phyloP scores from a whole-genome alignment of 2,797 vertebrate genomes.

The Calcarius lapponicus region DNA sequence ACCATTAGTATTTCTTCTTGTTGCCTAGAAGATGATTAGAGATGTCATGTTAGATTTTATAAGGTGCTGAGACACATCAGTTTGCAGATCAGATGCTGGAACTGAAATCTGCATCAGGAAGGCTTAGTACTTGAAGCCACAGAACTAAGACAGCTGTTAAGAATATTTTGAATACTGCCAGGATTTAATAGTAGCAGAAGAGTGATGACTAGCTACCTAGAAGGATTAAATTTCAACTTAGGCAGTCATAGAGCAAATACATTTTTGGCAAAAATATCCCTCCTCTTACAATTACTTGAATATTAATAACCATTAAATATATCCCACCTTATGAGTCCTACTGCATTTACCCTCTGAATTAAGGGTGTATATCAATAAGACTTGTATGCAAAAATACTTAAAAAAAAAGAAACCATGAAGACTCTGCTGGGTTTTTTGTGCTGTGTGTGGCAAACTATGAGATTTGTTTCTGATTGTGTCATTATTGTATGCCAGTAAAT shows the following conservation, averaged over 20 bases:
- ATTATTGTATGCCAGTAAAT: background rate
- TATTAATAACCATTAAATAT: background rate
- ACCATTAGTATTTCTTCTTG: background rate
- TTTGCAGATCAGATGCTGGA: background rate
- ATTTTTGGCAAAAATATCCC: background rate
- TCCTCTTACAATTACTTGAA: background rate
- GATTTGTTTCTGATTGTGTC: background rate
- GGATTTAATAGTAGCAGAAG: background rate
- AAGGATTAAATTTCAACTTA: background rate
- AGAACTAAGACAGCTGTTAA: background rate
- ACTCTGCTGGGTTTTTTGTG: background rate
- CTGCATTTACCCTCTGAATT: background rate
- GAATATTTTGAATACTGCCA: background rate
- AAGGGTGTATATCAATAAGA: background rate
- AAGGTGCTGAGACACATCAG: background rate
- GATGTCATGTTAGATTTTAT: background rate
- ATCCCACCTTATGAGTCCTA: background rate
- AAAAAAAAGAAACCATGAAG: background rate
- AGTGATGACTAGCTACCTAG: background rate
- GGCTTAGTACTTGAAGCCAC: background rate
- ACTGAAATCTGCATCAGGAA: background rate
- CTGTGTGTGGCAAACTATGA: background rate
- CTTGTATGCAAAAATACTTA: background rate
- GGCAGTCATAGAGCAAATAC: background rate
- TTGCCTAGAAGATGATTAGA: background rate